Evolutionary conservation across 2,797 vertebrate species (phyloP).

Genomic region (Thaleichthys pacificus): DNA sequence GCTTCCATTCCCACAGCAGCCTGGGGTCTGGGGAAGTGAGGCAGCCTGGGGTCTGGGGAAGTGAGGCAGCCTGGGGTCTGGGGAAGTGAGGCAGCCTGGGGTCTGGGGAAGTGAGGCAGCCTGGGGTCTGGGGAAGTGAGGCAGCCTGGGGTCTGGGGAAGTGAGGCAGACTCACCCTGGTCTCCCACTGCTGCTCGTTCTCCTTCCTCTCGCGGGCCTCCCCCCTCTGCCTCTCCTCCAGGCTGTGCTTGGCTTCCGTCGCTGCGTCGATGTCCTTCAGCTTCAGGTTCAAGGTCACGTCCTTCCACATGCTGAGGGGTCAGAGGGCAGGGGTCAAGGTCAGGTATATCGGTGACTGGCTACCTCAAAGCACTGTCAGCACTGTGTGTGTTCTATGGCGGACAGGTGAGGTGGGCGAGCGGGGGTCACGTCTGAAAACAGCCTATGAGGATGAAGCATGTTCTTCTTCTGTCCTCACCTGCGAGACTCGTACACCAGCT

Average conservation of each 20-base stretch:
- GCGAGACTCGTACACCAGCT: constrained; percentile 92
- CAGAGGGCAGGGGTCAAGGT: not conserved
- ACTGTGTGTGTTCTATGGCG: not conserved
- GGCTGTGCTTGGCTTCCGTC: constrained; percentile 92
- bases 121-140: too few species aligned
- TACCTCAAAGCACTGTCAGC: too few species aligned
- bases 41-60: too few species aligned
- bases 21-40: too few species aligned
- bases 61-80: too few species aligned
- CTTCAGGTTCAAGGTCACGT: constrained; percentile 95
- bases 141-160: too few species aligned
- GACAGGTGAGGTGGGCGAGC: not conserved
- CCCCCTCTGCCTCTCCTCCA: constrained; percentile 95
- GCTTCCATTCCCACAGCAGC: too few species aligned
- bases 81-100: too few species aligned
- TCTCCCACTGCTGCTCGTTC: constrained; percentile 93
- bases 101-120: too few species aligned
- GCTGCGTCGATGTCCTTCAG: constrained; percentile 93
- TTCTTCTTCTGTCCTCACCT: constrained; percentile 74
- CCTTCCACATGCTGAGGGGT: constrained; percentile 86
- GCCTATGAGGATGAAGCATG: not conserved
- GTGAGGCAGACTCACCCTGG: constrained; percentile 81
- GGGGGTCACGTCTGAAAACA: not conserved
- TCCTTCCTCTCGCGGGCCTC: constrained; percentile 97
- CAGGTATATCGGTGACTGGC: not conserved